phyloP scores from a whole-genome alignment of 30 jellyfish, hydroid and myxozoan species.

The Sanderia malayensis region DNA sequence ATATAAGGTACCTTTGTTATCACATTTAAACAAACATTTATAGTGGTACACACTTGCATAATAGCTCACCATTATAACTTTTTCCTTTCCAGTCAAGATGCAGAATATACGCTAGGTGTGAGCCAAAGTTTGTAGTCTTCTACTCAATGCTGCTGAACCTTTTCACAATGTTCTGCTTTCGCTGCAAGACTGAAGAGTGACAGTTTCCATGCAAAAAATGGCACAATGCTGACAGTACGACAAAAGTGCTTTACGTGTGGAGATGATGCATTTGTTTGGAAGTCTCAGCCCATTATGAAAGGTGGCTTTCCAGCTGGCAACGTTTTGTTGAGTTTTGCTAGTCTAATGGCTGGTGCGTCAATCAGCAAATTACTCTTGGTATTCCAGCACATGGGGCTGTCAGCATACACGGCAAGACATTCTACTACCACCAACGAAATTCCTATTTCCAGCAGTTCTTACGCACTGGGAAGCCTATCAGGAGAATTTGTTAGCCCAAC shows the following conservation, averaged over 20 bases:
- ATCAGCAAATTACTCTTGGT: too few relatives aligned
- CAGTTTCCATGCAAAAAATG: not conserved
- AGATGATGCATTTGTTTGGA: not conserved
- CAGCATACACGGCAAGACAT: not conserved
- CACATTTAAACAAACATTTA: too few relatives aligned
- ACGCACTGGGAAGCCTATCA: not conserved
- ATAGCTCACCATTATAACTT: too few relatives aligned
- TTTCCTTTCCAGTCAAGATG: too few relatives aligned
- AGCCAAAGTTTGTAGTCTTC: not conserved
- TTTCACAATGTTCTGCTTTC: not conserved
- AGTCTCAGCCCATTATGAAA: too few relatives aligned
- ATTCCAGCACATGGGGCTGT: not conserved
- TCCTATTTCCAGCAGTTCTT: too few relatives aligned
- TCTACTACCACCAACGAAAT: not conserved
- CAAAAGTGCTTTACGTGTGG: not conserved
- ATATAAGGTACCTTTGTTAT: too few relatives aligned
- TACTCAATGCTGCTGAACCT: not conserved
- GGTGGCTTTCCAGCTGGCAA: not conserved
- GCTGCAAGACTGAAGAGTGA: not conserved
- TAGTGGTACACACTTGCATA: too few relatives aligned
- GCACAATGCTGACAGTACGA: too few relatives aligned
- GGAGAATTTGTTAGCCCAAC: not conserved
- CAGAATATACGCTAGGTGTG: too few relatives aligned
- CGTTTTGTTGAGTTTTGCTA: not conserved
- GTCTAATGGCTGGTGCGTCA: not conserved